phyloP scores from a whole-genome alignment of 2,113 vertebrate species.

The Nyctereutes procyonoides region DNA sequence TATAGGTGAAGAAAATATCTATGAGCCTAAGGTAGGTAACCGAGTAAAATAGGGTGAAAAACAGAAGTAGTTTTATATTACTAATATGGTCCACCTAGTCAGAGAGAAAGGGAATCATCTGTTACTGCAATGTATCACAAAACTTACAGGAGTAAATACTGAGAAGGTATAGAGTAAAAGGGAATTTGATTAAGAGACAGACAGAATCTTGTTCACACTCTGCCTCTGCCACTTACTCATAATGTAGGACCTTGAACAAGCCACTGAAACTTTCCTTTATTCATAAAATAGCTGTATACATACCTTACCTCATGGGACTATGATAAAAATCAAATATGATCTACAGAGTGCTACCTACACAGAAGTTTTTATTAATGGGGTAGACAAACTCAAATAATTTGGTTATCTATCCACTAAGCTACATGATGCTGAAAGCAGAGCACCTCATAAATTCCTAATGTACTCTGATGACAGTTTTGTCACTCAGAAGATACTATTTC shows the following conservation, averaged over 20 bases:
- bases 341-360: neutral
- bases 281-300: neutral
- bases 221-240: neutral
- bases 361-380: conserved; percentile 6
- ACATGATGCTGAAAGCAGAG: neutral
- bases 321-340: conserved; percentile 51
- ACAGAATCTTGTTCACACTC: conserved; percentile 29
- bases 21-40: neutral
- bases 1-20: conserved; percentile 20
- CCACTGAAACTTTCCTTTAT: neutral
- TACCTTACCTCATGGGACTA: neutral
- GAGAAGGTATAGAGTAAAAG: neutral
- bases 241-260: neutral
- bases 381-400: conserved; percentile 11
- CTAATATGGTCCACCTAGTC: neutral
- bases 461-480: conserved; percentile 24
- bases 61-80: neutral
- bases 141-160: neutral
- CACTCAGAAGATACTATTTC: neutral
- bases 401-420: conserved; percentile 21
- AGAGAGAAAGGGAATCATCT: conserved; percentile 18
- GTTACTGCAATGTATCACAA: neutral
- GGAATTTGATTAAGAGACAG: neutral
- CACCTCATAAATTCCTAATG: neutral
- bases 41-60: neutral